These are phyloP conservation scores for Melitaea athalia DNA, from an alignment of 2,888 invertebrate genomes.

Conservation along the genomic window DNA sequence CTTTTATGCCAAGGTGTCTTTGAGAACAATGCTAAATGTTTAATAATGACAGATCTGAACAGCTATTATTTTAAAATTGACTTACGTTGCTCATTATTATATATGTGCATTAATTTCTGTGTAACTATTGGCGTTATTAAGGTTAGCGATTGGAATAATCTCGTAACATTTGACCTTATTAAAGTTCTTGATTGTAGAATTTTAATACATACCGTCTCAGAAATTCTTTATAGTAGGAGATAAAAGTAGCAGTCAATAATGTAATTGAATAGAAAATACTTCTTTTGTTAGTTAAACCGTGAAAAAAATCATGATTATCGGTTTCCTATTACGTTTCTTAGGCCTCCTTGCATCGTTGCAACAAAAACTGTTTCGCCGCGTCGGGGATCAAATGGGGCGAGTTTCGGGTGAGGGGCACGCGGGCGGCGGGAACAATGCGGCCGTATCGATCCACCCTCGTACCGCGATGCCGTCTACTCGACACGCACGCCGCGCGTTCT, in stretches of 20 bases:
- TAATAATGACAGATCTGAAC: slow-evolving; percentile 37
- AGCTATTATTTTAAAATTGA: slow-evolving; percentile 32
- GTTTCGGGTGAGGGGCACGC: slow-evolving; percentile 67
- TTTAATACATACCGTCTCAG: background rate
- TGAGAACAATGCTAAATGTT: slow-evolving; percentile 39
- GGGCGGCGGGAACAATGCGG: slow-evolving; percentile 76
- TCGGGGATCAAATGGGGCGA: slow-evolving; percentile 78
- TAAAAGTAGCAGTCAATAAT: background rate
- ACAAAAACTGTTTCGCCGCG: slow-evolving; percentile 77
- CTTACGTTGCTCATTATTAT: background rate
- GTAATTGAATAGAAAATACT: background rate
- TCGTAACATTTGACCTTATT: background rate
- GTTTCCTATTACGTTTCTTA: slow-evolving; percentile 44
- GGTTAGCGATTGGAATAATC: background rate
- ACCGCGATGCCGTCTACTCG: slow-evolving; percentile 53
- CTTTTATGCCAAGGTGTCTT: slow-evolving; percentile 35
- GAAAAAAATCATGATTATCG: slow-evolving; percentile 34
- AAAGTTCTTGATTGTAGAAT: background rate
- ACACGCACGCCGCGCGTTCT: slow-evolving; percentile 58
- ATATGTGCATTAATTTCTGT: background rate
- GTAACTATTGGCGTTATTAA: background rate
- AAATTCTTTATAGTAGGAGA: background rate
- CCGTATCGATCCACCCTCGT: slow-evolving; percentile 76
- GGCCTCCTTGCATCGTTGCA: slow-evolving; percentile 54
- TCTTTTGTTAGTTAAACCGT: slow-evolving; percentile 17